These are phyloP conservation scores for Trichonephila clavipes DNA, from an alignment of 1,140 invertebrate genomes.

Conservation along the genomic window DNA sequence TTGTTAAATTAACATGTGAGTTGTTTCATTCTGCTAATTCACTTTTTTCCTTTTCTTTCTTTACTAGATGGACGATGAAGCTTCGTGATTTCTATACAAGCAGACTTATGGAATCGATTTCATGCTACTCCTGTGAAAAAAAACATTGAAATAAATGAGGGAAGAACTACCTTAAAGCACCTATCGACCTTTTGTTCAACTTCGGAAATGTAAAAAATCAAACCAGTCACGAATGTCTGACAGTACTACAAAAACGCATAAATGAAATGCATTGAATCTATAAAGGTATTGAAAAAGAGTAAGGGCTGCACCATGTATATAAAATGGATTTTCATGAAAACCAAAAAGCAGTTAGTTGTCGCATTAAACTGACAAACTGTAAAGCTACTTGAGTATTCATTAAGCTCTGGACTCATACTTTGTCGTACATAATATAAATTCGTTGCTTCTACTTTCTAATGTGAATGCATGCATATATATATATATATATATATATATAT, in stretches of 20 bases:
- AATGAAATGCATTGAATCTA: too few relatives aligned
- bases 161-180: not conserved
- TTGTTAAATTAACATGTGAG: constrained; percentile 65
- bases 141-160: constrained; percentile 2
- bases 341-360: not conserved
- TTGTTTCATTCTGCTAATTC: constrained; percentile 53
- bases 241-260: not conserved
- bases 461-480: too few relatives aligned
- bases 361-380: too few relatives aligned
- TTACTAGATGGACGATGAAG: constrained; percentile 36
- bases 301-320: not conserved
- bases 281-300: too few relatives aligned
- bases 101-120: constrained; percentile 56
- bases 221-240: constrained; percentile 35
- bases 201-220: constrained; percentile 42
- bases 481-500: too few relatives aligned
- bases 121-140: not conserved
- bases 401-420: too few relatives aligned
- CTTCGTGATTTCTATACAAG: constrained; percentile 46
- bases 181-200: constrained; percentile 20
- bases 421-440: too few relatives aligned
- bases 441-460: too few relatives aligned
- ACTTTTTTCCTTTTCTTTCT: constrained; percentile 32
- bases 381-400: too few relatives aligned
- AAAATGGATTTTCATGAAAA: not conserved